Percentiles rank a stretch among this genome's conserved stretches.
Evolutionary conservation across 2,888 invertebrate genomes (phyloP).

Genomic region (Gymnosoma rotundatum): DNA sequence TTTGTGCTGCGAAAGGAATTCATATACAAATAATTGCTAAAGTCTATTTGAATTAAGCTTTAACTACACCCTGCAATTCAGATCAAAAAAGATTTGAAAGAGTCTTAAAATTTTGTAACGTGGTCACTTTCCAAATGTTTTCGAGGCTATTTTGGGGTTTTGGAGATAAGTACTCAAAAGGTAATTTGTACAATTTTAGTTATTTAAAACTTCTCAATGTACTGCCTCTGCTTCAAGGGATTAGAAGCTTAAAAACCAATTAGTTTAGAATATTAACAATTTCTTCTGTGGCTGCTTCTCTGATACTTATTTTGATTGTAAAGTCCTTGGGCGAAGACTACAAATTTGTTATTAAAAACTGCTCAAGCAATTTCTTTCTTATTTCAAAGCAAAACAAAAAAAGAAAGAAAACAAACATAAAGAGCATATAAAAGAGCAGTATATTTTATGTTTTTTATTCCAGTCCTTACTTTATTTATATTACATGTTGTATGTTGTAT

Average conservation of each 20-base stretch:
- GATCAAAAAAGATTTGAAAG: too few relatives aligned
- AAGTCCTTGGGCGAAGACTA: conserved; percentile 3
- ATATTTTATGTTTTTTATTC: conserved; percentile 4
- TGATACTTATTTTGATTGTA: conserved; percentile 29
- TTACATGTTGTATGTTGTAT: conserved; percentile 16
- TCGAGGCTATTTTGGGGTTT: too few relatives aligned
- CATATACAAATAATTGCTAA: too few relatives aligned
- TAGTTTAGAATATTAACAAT: background rate
- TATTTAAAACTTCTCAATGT: too few relatives aligned
- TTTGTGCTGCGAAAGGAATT: too few relatives aligned
- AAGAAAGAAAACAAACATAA: background rate
- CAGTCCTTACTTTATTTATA: conserved; percentile 48
- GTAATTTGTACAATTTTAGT: too few relatives aligned
- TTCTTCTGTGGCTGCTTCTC: background rate
- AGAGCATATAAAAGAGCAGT: conserved; percentile 1
- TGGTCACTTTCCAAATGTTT: too few relatives aligned
- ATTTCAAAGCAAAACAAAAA: background rate
- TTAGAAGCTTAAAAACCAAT: conserved; percentile 15
- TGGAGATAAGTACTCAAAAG: too few relatives aligned
- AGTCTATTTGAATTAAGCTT: too few relatives aligned
- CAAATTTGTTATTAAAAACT: conserved; percentile 4
- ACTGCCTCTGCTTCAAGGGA: background rate
- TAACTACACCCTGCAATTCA: too few relatives aligned
- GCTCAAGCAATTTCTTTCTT: conserved; percentile 20
- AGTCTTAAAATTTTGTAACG: too few relatives aligned